Conservation (phyloP, 2,113 vertebrate species). For the Xiphophorus maculatus region DNA sequence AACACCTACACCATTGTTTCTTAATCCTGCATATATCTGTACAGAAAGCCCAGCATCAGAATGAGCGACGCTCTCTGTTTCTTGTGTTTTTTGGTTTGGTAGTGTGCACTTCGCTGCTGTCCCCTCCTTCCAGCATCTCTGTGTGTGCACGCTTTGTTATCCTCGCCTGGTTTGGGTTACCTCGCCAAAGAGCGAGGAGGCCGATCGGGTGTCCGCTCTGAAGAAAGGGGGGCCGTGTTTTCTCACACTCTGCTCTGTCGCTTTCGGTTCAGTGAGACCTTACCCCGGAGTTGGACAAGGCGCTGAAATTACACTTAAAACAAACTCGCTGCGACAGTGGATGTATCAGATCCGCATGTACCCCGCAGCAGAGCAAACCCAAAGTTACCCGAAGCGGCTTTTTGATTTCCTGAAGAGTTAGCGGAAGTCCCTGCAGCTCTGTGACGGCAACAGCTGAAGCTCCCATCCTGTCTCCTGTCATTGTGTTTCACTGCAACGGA, state of each 20-base stretch:
- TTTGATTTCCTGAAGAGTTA: conserved; percentile 59
- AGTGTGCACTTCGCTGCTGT: conserved; percentile 35
- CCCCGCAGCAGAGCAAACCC: conserved; percentile 29
- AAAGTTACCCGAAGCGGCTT: conserved; percentile 19
- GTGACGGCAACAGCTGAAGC: conserved; percentile 46
- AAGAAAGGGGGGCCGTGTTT: conserved; percentile 74
- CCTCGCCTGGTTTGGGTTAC: conserved; percentile 74
- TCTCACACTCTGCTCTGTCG: conserved; percentile 74
- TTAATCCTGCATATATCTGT: conserved; percentile 50
- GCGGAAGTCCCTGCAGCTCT: conserved; percentile 58
- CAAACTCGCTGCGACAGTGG: conserved; percentile 7
- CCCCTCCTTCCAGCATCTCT: conserved; percentile 57
- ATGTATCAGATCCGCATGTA: conserved; percentile 17
- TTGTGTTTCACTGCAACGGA: conserved; percentile 45
- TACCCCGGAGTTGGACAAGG: conserved; percentile 57
- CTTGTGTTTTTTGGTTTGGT: conserved; percentile 22
- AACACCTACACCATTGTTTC: conserved; percentile 13
- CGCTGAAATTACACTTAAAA: conserved; percentile 13
- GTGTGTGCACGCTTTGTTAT: conserved; percentile 75
- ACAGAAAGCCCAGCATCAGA: conserved; percentile 40
- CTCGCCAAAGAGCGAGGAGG: conserved; percentile 40
- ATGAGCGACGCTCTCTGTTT: conserved; percentile 10
- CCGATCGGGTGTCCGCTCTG: conserved; percentile 70
- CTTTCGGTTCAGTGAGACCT: conserved; percentile 36
- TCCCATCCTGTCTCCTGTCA: conserved; percentile 62